phyloP scores from a whole-genome alignment of 2,113 vertebrate genomes.

The Turnix velox region DNA sequence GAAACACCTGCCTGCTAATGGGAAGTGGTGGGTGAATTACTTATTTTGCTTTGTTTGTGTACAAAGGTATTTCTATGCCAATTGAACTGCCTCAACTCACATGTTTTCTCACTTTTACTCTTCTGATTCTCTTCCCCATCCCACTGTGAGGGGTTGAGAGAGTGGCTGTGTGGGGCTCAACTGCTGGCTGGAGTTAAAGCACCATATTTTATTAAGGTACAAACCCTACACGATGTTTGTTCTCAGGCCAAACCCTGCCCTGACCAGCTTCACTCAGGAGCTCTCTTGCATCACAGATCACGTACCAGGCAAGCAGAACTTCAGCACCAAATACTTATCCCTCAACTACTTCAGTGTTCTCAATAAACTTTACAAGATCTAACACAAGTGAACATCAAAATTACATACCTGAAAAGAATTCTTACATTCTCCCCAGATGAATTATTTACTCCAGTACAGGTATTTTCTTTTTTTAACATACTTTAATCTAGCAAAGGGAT shows the following conservation, averaged over 20 bases:
- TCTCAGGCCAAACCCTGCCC: background rate
- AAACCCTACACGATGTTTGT: background rate
- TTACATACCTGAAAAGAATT: background rate
- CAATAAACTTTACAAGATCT: background rate
- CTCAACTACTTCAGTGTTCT: background rate
- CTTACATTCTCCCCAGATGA: background rate
- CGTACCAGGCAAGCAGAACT: background rate
- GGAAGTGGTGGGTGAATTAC: background rate
- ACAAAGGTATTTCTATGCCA: background rate
- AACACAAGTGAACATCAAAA: background rate
- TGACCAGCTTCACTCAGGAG: background rate
- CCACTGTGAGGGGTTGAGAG: background rate
- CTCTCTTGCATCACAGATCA: background rate
- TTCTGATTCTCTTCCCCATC: background rate
- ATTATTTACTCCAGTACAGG: background rate
- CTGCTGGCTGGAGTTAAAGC: background rate
- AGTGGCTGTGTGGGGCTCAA: background rate
- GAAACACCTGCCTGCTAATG: background rate
- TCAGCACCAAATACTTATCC: background rate
- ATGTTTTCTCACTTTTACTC: background rate
- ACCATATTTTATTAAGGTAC: background rate
- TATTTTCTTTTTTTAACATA: too few species aligned
- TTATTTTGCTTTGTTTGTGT: background rate
- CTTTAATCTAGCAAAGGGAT: background rate
- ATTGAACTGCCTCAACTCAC: background rate